Percentiles rank a stretch among this genome's conserved stretches.
These are phyloP conservation scores for Diceros bicornis DNA, from an alignment of 2,797 vertebrate genomes.

Conservation along the genomic window DNA sequence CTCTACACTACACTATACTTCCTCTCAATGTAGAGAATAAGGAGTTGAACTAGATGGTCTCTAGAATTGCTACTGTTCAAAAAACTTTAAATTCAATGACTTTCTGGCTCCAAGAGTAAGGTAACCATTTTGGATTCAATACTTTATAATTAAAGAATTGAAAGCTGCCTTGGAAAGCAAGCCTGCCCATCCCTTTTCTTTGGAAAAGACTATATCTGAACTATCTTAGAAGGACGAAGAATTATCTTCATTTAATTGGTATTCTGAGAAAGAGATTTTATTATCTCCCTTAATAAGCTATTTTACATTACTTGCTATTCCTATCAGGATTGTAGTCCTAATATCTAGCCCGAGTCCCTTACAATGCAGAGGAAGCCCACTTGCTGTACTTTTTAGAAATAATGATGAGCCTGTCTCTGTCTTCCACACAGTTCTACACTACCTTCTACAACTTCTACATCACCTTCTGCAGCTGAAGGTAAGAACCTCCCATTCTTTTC, in stretches of 20 bases:
- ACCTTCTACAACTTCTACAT: background rate
- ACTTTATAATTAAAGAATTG: background rate
- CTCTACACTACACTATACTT: too few relatives aligned
- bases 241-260: conserved; percentile 33
- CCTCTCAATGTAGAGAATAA: background rate
- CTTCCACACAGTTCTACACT: background rate
- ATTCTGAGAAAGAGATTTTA: conserved; percentile 26
- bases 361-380: background rate
- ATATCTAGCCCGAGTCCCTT: background rate
- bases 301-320: background rate
- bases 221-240: conserved; percentile 50
- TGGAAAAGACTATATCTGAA: conserved; percentile 12
- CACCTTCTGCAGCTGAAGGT: background rate
- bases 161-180: conserved; percentile 61
- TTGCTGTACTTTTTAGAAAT: conserved; percentile 16
- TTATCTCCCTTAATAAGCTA: conserved; percentile 1
- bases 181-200: background rate
- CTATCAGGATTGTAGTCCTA: background rate
- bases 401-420: conserved; percentile 32
- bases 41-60: background rate
- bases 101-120: conserved; percentile 4
- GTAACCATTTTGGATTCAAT: conserved; percentile 41
- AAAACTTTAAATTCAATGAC: background rate
- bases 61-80: background rate
- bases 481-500: background rate